Conservation (phyloP, 92 coral and sea anemone genomes). For the Scolanthus callimorphus region DNA sequence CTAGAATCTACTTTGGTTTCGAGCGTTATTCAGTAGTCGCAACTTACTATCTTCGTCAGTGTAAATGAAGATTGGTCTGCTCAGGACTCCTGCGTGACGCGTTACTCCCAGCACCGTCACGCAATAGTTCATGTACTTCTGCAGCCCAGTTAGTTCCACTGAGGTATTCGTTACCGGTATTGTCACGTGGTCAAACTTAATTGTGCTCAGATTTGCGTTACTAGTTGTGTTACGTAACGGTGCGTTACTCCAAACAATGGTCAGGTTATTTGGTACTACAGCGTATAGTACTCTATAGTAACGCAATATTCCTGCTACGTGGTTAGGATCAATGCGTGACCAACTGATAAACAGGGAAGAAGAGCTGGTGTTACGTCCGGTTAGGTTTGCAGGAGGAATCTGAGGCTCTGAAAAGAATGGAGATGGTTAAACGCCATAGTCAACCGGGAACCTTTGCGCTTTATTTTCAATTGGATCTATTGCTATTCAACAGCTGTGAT, state of each 20-base stretch:
- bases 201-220: background rate
- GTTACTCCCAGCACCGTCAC: constrained; percentile 54
- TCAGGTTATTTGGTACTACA: background rate
- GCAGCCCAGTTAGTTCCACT: constrained; percentile 36
- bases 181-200: constrained; percentile 5
- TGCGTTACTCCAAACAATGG: background rate
- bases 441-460: too few species aligned
- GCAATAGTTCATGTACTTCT: constrained; percentile 63
- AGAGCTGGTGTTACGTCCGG: constrained; percentile 62
- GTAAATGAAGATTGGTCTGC: constrained; percentile 35
- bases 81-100: constrained; percentile 48
- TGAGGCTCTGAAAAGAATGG: constrained; percentile 85
- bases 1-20: too few species aligned
- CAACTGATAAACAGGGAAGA: constrained; percentile 55
- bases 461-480: too few species aligned
- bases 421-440: too few species aligned
- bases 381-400: constrained; percentile 47
- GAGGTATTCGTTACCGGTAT: constrained; percentile 22
- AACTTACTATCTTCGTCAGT: constrained; percentile 78
- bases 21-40: too few species aligned
- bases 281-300: constrained; percentile 46
- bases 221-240: background rate
- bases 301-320: constrained; percentile 63
- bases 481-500: too few species aligned
- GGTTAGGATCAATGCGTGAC: constrained; percentile 42